phyloP scores from a whole-genome alignment of 1,140 invertebrate genomes.

The Drosophila mojavensis region DNA sequence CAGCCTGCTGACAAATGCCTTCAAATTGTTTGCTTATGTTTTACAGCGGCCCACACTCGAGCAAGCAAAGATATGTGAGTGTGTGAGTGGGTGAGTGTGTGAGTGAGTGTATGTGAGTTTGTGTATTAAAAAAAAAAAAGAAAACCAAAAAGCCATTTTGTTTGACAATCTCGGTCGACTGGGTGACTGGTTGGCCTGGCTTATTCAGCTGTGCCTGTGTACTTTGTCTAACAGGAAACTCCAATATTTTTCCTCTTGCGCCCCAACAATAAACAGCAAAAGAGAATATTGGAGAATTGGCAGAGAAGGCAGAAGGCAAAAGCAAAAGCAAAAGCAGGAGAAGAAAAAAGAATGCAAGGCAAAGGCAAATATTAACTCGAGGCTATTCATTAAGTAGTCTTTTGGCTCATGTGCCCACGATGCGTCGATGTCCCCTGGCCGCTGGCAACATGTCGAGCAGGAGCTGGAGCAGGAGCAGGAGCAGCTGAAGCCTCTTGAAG shows the following conservation, averaged over 20 bases:
- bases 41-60: conserved; percentile 6
- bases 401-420: conserved; percentile 74
- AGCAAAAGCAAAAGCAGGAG: conserved; percentile 41
- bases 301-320: conserved; percentile 27
- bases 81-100: too few species aligned
- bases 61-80: background rate
- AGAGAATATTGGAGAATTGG: conserved; percentile 26
- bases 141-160: conserved; percentile 69
- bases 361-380: conserved; percentile 77
- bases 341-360: conserved; percentile 48
- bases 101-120: background rate
- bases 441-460: conserved; percentile 47
- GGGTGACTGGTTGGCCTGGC: background rate
- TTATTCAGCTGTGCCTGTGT: conserved; percentile 33
- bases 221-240: conserved; percentile 72
- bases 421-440: conserved; percentile 21
- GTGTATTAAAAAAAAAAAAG: background rate
- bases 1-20: conserved; percentile 9
- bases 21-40: conserved; percentile 44
- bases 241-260: conserved; percentile 71
- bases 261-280: conserved; percentile 62
- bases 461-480: too few species aligned
- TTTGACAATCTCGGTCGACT: conserved; percentile 62
- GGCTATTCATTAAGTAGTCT: conserved; percentile 81
- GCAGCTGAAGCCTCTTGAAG: conserved; percentile 9